A percentile compares a stretch with the other conserved stretches of the same genome.
These are phyloP conservation scores for Gobio occitaniae DNA, from an alignment of 2,797 vertebrate species.

Conservation along the genomic window DNA sequence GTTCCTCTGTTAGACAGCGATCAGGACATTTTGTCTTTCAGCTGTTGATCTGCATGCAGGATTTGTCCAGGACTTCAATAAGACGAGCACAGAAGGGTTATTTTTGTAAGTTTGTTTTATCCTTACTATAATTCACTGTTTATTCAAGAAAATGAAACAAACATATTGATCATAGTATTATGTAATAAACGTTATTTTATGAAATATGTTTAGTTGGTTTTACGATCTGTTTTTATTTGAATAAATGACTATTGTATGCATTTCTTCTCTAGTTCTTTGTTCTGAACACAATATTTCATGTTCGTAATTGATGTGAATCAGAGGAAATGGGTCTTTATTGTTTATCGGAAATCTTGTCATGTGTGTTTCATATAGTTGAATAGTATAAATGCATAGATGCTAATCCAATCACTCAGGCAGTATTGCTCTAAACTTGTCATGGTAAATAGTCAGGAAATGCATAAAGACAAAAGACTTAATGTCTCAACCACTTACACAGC, in stretches of 20 bases:
- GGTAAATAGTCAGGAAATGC: too few species aligned
- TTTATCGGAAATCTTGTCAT: neutral
- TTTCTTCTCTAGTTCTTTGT: neutral
- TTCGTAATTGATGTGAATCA: neutral
- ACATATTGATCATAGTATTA: neutral
- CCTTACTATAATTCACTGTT: neutral
- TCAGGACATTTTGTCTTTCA: neutral
- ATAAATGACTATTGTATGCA: neutral
- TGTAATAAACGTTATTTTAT: slow-evolving; percentile 20
- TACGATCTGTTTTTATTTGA: neutral
- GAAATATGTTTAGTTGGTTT: neutral
- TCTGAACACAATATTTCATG: neutral
- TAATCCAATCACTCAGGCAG: too few species aligned
- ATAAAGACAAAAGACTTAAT: too few species aligned
- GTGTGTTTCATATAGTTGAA: neutral
- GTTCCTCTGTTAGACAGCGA: neutral
- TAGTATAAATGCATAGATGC: too few species aligned
- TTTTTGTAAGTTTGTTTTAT: neutral
- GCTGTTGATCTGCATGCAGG: neutral
- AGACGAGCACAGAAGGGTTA: neutral
- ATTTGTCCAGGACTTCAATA: neutral
- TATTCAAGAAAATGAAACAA: neutral
- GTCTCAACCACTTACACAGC: too few species aligned
- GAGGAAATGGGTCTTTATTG: neutral
- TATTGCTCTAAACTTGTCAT: too few species aligned